Evolutionary conservation across 2,888 invertebrate genomes (phyloP).

Genomic region (Sussaba pulchella): DNA sequence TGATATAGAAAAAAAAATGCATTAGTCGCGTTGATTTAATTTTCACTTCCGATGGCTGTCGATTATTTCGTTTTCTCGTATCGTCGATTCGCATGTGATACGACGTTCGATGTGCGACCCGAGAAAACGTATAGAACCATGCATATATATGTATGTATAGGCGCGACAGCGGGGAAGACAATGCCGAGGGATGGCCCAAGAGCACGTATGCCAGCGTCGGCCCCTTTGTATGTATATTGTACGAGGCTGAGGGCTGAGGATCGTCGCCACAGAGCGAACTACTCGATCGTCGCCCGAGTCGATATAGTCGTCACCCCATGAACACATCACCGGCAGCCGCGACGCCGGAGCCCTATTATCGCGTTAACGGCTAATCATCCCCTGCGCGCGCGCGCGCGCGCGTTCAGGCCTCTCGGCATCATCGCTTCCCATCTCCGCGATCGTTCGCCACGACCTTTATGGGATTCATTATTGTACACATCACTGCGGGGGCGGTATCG

Average conservation of each 20-base stretch:
- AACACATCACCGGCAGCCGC: slow-evolving; percentile 61
- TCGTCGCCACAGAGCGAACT: slow-evolving; percentile 68
- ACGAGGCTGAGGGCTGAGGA: slow-evolving; percentile 58
- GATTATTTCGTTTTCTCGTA: slow-evolving; percentile 12
- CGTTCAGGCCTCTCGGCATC: too few relatives aligned
- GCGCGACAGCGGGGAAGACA: slow-evolving; percentile 53
- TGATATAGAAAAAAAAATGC: too few relatives aligned
- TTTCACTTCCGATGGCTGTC: slow-evolving; percentile 10
- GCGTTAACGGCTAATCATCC: slow-evolving; percentile 78
- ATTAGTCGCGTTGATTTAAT: not conserved
- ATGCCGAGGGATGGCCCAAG: slow-evolving; percentile 57
- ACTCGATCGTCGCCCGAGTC: slow-evolving; percentile 62
- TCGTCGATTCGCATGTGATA: slow-evolving; percentile 34
- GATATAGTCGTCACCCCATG: slow-evolving; percentile 60
- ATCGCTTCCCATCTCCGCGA: slow-evolving; percentile 47
- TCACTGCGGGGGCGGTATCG: slow-evolving; percentile 4
- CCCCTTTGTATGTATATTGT: slow-evolving; percentile 60
- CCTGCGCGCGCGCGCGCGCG: slow-evolving; percentile 64
- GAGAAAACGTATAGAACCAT: slow-evolving; percentile 39
- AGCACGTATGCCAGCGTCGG: slow-evolving; percentile 54
- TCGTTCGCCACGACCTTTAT: slow-evolving; percentile 49
- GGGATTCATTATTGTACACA: slow-evolving; percentile 55
- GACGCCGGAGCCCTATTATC: slow-evolving; percentile 73
- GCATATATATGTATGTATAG: slow-evolving; percentile 50
- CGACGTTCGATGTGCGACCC: slow-evolving; percentile 24